Conservation (phyloP, 2,113 vertebrate species). For the Oreochromis tanganicae region DNA sequence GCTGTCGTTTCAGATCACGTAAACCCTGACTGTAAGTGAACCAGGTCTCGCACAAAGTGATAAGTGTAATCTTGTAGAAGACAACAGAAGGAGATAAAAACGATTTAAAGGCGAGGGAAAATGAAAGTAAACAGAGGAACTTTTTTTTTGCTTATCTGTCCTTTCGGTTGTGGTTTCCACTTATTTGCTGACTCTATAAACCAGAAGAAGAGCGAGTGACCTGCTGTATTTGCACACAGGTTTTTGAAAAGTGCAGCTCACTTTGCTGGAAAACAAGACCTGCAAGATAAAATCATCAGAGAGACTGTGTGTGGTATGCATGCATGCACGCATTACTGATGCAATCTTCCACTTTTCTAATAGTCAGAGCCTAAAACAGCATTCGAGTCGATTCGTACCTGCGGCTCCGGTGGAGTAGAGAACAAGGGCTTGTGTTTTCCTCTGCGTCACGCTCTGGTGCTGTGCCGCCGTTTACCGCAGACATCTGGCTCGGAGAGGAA, state of each 20-base stretch:
- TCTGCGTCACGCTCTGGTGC: neutral
- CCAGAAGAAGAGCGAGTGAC: constrained; percentile 25
- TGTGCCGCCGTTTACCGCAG: neutral
- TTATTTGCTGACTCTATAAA: constrained; percentile 27
- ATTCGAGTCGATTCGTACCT: constrained; percentile 15
- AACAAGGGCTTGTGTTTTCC: neutral
- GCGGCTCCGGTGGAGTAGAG: neutral
- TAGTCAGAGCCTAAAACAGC: neutral
- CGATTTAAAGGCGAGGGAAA: neutral
- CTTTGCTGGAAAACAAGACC: constrained; percentile 45
- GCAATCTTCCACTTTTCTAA: neutral
- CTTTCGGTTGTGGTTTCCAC: neutral
- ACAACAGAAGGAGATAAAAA: neutral
- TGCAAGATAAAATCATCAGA: constrained; percentile 54
- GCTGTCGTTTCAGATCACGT: neutral
- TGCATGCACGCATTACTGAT: neutral
- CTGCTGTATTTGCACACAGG: neutral
- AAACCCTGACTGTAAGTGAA: neutral
- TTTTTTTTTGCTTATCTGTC: neutral
- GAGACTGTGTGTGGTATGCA: constrained; percentile 20
- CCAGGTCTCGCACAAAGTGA: neutral
- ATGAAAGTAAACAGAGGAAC: neutral
- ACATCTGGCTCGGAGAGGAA: neutral
- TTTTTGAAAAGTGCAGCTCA: constrained; percentile 36
- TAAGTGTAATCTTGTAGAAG: neutral